Conservation (phyloP, 2,113 vertebrate species). For the Lepidiolamprologus cunningtoni region DNA sequence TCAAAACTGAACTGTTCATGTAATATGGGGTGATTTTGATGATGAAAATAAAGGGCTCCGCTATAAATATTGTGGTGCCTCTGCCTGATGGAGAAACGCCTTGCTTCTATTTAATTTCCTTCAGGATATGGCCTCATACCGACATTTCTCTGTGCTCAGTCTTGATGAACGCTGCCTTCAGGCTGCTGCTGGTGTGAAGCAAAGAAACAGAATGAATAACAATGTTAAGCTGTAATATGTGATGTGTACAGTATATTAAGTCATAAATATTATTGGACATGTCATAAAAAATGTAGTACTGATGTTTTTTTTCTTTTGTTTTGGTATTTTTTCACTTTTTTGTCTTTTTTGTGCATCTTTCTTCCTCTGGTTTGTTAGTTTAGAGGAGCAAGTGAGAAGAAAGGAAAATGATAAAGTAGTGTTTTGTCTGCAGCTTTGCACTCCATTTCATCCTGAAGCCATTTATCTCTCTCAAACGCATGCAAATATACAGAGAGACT, state of each 20-base stretch:
- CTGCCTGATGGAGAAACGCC: not conserved
- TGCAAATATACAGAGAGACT: not conserved
- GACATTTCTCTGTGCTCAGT: slow-evolving; percentile 15
- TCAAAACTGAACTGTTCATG: not conserved
- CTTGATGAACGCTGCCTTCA: not conserved
- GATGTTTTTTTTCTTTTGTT: not conserved
- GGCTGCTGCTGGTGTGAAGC: not conserved
- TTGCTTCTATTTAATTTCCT: slow-evolving; percentile 9
- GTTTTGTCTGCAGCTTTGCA: slow-evolving; percentile 3
- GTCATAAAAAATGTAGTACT: not conserved
- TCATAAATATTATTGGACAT: slow-evolving; percentile 3
- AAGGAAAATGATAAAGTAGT: not conserved
- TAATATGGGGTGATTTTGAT: not conserved
- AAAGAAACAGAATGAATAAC: not conserved
- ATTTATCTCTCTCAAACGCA: not conserved
- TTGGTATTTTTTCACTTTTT: not conserved
- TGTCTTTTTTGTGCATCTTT: not conserved
- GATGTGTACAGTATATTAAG: not conserved
- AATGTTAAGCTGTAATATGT: not conserved
- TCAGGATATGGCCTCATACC: not conserved
- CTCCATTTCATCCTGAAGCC: slow-evolving; percentile 13
- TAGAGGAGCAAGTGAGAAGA: not conserved
- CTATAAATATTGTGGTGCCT: not conserved
- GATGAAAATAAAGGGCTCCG: not conserved
- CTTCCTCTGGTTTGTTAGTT: not conserved